A percentile compares a stretch with the other conserved stretches of the same genome.
Conservation (phyloP, 1,140 invertebrate species). For the Ctenoplectra terminalis region DNA sequence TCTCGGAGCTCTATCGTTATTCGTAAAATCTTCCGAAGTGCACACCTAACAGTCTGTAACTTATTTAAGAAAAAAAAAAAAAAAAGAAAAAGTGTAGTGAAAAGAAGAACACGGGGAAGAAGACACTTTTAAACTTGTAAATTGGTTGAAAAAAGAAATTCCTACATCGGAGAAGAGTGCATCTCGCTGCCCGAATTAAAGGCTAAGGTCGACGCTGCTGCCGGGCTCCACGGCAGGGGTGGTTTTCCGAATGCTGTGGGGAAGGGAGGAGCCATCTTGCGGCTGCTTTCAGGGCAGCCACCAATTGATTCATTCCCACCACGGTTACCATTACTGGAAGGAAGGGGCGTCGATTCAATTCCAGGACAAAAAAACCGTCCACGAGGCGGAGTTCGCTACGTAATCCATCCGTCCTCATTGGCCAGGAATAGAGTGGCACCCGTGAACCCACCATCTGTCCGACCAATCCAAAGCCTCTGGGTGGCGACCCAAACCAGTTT, state of each 20-base stretch:
- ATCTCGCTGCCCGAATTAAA: slow-evolving; percentile 44
- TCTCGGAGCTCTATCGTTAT: background rate
- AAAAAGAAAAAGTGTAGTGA: no score
- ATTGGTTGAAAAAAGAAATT: background rate
- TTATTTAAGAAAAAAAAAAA: background rate
- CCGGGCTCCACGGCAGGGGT: slow-evolving; percentile 62
- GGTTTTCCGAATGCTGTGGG: slow-evolving; percentile 69
- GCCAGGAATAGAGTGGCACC: slow-evolving; percentile 63
- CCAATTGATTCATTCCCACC: slow-evolving; percentile 83
- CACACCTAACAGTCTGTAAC: background rate
- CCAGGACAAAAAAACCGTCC: slow-evolving; percentile 73
- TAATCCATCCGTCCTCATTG: slow-evolving; percentile 71
- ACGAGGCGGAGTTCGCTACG: slow-evolving; percentile 63
- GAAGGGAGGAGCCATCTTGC: slow-evolving; percentile 83
- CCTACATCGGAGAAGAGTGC: background rate
- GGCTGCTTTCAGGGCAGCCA: slow-evolving; percentile 79
- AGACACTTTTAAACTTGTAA: background rate
- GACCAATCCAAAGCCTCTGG: slow-evolving; percentile 64
- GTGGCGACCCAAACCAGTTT: slow-evolving; percentile 79
- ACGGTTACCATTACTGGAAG: slow-evolving; percentile 44
- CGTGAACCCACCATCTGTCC: slow-evolving; percentile 41
- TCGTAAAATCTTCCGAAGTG: no score
- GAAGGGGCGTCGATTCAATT: slow-evolving; percentile 79
- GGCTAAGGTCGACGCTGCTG: slow-evolving; percentile 46
- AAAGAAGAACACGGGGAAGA: no score